phyloP scores from a whole-genome alignment of 2,888 invertebrate genomes.

The Parelbella ahira region DNA sequence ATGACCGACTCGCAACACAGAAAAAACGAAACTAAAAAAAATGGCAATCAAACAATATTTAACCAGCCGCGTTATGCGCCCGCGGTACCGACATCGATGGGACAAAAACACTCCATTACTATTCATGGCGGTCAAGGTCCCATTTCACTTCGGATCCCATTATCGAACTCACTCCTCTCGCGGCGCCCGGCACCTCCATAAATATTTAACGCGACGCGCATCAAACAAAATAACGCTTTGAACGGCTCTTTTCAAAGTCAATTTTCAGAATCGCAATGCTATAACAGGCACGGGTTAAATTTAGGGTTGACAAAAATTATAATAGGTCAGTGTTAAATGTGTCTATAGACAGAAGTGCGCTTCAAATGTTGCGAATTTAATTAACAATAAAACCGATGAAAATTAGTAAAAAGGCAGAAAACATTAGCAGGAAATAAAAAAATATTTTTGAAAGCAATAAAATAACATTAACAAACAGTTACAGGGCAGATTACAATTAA shows the following conservation, averaged over 20 bases:
- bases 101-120: conserved; percentile 38
- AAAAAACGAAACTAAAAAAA: conserved; percentile 1
- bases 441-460: too few relatives aligned
- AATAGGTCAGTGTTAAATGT: too few relatives aligned
- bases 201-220: conserved; percentile 33
- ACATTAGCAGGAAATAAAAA: too few relatives aligned
- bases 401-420: too few relatives aligned
- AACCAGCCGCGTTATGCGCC: too few relatives aligned
- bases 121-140: conserved; percentile 45
- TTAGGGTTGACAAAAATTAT: conserved; percentile 16
- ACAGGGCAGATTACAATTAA: too few relatives aligned
- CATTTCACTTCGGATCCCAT: conserved; percentile 48
- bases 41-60: conserved; percentile 1
- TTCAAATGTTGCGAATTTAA: too few relatives aligned
- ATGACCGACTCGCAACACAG: not conserved
- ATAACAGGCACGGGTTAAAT: conserved; percentile 1
- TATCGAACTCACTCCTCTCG: conserved; percentile 50
- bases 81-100: too few relatives aligned
- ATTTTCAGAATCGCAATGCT: conserved; percentile 11
- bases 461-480: too few relatives aligned
- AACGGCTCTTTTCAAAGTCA: conserved; percentile 21
- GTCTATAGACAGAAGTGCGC: too few relatives aligned
- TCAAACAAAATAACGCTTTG: conserved; percentile 27
- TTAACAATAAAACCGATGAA: too few relatives aligned
- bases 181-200: conserved; percentile 31